Evolutionary conservation across 2,113 vertebrate species (phyloP).

Genomic region (Hemiscyllium ocellatum): DNA sequence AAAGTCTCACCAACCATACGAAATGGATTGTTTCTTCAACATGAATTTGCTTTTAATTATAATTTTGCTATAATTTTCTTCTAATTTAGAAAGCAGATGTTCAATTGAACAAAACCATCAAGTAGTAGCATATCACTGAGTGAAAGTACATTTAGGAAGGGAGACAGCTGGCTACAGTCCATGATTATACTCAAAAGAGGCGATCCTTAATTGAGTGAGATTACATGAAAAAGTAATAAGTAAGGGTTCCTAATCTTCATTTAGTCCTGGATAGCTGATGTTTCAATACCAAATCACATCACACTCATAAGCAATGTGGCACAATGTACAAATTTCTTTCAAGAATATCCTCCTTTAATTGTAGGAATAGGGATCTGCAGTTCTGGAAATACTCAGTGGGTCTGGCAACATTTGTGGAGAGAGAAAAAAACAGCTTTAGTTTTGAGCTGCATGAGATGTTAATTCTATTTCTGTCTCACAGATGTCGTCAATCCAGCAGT

Average conservation of each 20-base stretch:
- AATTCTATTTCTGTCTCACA: no score
- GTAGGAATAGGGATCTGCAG: background rate
- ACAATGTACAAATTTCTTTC: background rate
- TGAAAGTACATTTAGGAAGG: background rate
- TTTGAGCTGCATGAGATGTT: background rate
- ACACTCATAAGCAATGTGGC: background rate
- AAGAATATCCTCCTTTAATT: background rate
- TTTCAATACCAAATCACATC: background rate
- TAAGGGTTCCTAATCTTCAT: background rate
- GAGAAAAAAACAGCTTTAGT: background rate
- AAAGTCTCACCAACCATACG: background rate
- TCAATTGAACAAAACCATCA: background rate
- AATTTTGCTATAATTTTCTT: background rate
- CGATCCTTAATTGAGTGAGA: background rate
- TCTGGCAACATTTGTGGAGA: background rate
- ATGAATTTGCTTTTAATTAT: background rate
- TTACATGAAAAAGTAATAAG: background rate
- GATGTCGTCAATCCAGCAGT: no score
- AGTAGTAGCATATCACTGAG: background rate
- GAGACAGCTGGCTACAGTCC: background rate
- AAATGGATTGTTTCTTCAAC: background rate
- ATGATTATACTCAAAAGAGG: background rate
- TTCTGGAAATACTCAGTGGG: background rate
- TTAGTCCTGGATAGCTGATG: background rate
- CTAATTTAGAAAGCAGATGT: background rate